Evolutionary conservation across 1,140 invertebrate genomes (phyloP).

Genomic region (Ptiloglossa arizonensis): DNA sequence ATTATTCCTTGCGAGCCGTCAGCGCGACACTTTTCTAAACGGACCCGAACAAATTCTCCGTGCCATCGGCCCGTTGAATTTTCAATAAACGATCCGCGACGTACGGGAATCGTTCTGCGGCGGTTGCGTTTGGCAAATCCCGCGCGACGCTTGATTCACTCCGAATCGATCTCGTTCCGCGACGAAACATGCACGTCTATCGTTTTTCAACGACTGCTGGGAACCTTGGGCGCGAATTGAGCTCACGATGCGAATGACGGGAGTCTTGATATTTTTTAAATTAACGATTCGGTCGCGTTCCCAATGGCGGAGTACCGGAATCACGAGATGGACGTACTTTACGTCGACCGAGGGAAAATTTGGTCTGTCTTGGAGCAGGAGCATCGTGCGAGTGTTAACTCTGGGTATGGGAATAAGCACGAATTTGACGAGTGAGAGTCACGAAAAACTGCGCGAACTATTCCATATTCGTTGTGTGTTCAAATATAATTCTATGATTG

Average conservation of each 20-base stretch:
- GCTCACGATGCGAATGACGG: neutral
- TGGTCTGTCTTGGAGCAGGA: no score
- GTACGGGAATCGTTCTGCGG: neutral
- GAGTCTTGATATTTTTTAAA: neutral
- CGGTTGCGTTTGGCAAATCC: neutral
- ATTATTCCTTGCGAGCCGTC: slow-evolving; percentile 64
- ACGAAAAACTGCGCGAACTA: no score
- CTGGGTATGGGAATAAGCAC: no score
- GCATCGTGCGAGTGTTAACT: no score
- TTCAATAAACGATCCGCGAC: neutral
- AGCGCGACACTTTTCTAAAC: slow-evolving; percentile 36
- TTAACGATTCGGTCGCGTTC: neutral
- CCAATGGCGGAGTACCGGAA: neutral
- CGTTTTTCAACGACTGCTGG: neutral
- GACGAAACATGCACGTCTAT: neutral
- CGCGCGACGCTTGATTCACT: neutral
- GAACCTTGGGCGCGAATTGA: neutral
- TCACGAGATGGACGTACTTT: no score
- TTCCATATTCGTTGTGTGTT: no score
- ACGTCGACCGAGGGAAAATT: no score
- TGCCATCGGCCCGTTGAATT: neutral
- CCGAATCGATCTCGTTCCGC: neutral
- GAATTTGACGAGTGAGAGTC: no score
- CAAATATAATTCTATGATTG: no score
- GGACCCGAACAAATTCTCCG: slow-evolving; percentile 36